Base-by-base conservation (phyloP, 2,888 invertebrate genomes). In the Hirtodrosophila confusa region DNA sequence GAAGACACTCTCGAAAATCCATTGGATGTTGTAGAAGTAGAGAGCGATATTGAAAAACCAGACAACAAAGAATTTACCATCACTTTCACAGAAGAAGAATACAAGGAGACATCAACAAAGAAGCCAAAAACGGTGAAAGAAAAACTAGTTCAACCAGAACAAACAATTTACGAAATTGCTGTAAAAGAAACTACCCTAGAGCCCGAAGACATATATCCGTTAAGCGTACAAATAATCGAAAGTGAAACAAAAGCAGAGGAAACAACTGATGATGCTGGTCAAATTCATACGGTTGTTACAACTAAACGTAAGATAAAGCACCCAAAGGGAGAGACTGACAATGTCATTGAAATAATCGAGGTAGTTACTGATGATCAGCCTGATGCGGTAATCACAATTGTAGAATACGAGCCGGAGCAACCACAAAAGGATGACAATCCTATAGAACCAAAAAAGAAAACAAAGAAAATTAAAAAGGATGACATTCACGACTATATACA, bases 271-370 rank as follows among this genome's bases (percentile, higher is more conserved):
- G 91, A 92, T 2, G 82, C 89, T 35, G 91, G 92, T 33, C 90
- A 91, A 36, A 83, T 89, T 4, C 90, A 90, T 29, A 91, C 91
- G 67, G 90, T 92, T 56, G 90, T 89, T 3, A 90, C 89, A 17
- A 92, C 91, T 10, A 92, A 91, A 65, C 90, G 91, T 7, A 90
- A 91, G 48, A 89, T 92, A 3, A 91, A 91, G 62, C 92, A 91
- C 51, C 90, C 90, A 10, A 89, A 89, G 41, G 91, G 90, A 8
- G 90, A 91, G 2, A 89, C 91, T 75, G 91, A 91, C 60, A 78
- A 88, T 53, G 75, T 90, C 41, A 90, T 92, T 75, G 89, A 92
- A 89, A 90, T 91, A 31, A 86, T 90, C n/a, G 89, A 91, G 69
- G 76, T 89, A 0, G 80, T 89, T 54, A 89, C 77, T 7, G 90